Evolutionary conservation across 2,113 vertebrate genomes (phyloP).

Genomic region (Grallaria varia): DNA sequence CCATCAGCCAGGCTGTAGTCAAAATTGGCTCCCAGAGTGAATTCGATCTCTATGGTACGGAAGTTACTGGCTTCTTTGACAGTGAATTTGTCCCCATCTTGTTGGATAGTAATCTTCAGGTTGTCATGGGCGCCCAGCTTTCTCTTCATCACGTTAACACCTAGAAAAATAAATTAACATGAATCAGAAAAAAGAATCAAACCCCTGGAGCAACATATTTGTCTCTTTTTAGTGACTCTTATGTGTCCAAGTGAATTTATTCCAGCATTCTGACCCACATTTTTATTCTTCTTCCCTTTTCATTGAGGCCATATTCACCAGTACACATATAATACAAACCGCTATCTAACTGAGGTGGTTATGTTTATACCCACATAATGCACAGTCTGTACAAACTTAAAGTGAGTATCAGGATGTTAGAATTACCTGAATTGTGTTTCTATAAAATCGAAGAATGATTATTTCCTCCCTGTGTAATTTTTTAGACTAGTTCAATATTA

Average conservation of each 20-base stretch:
- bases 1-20: conserved; percentile 87
- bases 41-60: conserved; percentile 81
- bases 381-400: neutral
- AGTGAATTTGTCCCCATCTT: conserved; percentile 83
- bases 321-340: neutral
- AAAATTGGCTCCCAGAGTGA: conserved; percentile 82
- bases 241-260: neutral
- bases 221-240: neutral
- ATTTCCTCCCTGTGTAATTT: neutral
- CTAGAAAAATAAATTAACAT: conserved; percentile 60
- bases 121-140: conserved; percentile 89
- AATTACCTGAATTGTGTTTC: neutral
- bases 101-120: conserved; percentile 84
- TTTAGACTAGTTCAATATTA: neutral
- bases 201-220: neutral
- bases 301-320: neutral
- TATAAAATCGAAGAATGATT: neutral
- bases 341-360: neutral
- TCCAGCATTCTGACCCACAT: neutral
- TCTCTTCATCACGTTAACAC: conserved; percentile 84
- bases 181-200: neutral
- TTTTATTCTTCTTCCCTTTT: neutral
- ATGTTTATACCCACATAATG: neutral
- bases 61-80: conserved; percentile 88
- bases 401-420: neutral